Conservation (phyloP, 2,113 vertebrate species). For the Archilochus colubris region DNA sequence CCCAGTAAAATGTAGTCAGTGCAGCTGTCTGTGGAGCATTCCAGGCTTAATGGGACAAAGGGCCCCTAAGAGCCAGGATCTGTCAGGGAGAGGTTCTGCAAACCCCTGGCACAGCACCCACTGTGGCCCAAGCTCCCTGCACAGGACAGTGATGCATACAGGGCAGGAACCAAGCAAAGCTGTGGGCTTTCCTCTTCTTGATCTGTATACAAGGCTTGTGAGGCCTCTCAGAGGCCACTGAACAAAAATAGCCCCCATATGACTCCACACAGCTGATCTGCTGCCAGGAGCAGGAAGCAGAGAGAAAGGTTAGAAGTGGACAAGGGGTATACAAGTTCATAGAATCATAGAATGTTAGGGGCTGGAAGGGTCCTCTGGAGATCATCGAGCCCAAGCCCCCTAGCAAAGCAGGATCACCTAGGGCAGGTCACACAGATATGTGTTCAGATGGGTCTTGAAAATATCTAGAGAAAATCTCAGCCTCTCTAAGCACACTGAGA, state of each 20-base stretch:
- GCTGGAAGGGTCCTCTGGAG: too few relatives aligned
- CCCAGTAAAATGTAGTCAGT: background rate
- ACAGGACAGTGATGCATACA: background rate
- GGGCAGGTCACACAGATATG: too few relatives aligned
- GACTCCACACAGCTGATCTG: background rate
- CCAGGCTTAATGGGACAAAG: fast-evolving
- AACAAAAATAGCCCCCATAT: background rate
- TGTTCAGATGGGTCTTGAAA: too few relatives aligned
- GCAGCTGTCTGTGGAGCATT: background rate
- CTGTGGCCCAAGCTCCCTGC: fast-evolving
- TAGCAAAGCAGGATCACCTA: too few relatives aligned
- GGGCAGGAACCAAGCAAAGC: background rate
- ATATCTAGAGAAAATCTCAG: too few relatives aligned
- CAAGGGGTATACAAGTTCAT: background rate
- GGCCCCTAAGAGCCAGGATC: fast-evolving
- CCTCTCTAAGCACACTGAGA: too few relatives aligned
- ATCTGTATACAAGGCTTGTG: fast-evolving
- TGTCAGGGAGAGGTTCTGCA: background rate
- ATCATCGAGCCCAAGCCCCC: too few relatives aligned
- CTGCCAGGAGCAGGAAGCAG: background rate
- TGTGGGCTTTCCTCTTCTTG: background rate
- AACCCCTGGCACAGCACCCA: background rate
- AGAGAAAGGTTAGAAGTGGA: background rate
- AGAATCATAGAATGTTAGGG: too few relatives aligned
- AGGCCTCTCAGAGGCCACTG: background rate